Evolutionary conservation across 2,113 vertebrate species (phyloP).

Genomic region (Cyprinodon tularosa): DNA sequence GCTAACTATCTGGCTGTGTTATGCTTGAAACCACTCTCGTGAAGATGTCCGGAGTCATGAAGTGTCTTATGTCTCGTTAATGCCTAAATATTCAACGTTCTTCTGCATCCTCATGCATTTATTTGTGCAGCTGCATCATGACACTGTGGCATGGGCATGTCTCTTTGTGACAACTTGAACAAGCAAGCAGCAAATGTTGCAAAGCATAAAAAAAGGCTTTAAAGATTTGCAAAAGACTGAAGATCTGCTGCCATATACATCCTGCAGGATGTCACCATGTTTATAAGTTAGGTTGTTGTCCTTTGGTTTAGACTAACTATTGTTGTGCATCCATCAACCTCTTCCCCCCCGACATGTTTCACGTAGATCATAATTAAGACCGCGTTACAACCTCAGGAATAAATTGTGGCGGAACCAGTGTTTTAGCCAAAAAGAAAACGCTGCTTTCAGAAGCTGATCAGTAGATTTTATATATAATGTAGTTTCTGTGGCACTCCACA

Average conservation of each 20-base stretch:
- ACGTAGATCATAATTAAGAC: conserved; percentile 23
- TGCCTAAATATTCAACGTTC: conserved; percentile 21
- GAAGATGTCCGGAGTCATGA: conserved; percentile 19
- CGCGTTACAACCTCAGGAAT: conserved; percentile 73
- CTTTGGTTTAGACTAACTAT: conserved; percentile 3
- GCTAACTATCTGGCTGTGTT: conserved; percentile 22
- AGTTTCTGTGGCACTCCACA: conserved; percentile 59
- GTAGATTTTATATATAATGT: conserved; percentile 74
- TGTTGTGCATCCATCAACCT: not conserved
- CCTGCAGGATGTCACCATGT: conserved; percentile 10
- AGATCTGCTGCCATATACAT: conserved; percentile 16
- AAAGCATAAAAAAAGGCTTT: conserved; percentile 5
- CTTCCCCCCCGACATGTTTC: not conserved
- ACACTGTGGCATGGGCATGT: conserved; percentile 17
- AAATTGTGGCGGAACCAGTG: conserved; percentile 52
- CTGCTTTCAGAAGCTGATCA: conserved; percentile 56
- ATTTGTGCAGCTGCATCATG: not conserved
- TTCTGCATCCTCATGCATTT: conserved; percentile 6
- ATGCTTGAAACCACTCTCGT: conserved; percentile 43
- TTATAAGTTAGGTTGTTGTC: conserved; percentile 10
- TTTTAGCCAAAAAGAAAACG: conserved; percentile 54
- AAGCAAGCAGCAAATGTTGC: conserved; percentile 8
- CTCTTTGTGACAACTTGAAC: conserved; percentile 8
- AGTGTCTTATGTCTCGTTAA: not conserved
- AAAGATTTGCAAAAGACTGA: conserved; percentile 16